These are phyloP conservation scores for Athene noctua DNA, from an alignment of 2,113 vertebrate genomes.

Conservation along the genomic window DNA sequence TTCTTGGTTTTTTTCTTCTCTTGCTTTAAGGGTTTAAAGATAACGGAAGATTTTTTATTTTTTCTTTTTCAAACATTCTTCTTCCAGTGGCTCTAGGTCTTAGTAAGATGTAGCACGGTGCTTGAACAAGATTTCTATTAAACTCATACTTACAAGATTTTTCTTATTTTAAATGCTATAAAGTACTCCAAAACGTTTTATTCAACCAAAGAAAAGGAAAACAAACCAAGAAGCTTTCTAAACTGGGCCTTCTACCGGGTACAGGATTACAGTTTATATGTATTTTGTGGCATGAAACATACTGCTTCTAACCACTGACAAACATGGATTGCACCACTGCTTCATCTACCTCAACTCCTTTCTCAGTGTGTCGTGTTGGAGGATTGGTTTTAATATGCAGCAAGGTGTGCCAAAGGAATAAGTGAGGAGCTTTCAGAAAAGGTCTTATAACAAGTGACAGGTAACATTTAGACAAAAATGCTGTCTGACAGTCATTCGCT, in stretches of 20 bases:
- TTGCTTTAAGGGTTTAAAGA: neutral
- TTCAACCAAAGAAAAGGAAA: neutral
- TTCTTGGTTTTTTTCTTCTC: neutral
- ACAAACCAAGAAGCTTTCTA: neutral
- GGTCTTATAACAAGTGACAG: slow-evolving; percentile 37
- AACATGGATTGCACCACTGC: neutral
- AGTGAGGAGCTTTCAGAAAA: neutral
- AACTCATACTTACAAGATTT: neutral
- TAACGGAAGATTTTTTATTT: neutral
- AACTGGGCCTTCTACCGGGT: neutral
- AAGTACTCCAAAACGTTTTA: neutral
- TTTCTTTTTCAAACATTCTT: neutral
- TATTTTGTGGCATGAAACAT: neutral
- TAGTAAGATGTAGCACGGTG: neutral
- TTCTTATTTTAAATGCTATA: neutral
- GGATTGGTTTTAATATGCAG: neutral
- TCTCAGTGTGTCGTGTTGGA: neutral
- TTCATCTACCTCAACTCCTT: neutral
- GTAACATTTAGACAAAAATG: slow-evolving; percentile 12
- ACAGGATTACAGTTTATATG: neutral
- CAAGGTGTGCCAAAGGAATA: slow-evolving; percentile 26
- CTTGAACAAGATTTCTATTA: neutral
- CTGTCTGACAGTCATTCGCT: slow-evolving; percentile 35
- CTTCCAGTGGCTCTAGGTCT: neutral
- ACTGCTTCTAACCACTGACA: neutral